Evolutionary conservation across 2,888 invertebrate genomes (phyloP).

Genomic region (Cancer borealis): DNA sequence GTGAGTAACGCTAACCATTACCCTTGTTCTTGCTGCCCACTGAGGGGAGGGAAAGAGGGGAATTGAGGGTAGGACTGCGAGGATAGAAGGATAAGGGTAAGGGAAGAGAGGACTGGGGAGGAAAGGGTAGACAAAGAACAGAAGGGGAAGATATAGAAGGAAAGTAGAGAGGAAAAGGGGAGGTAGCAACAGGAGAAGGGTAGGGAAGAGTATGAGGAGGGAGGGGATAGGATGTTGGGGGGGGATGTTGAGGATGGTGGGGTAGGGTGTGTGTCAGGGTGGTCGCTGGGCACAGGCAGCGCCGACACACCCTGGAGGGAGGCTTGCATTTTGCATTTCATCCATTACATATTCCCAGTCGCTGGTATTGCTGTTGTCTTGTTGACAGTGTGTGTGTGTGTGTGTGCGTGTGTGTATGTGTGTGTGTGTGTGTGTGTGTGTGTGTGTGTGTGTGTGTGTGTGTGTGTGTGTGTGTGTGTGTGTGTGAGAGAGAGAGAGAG

Average conservation of each 20-base stretch:
- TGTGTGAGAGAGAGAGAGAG: no score
- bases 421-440: no score
- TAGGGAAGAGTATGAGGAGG: not conserved
- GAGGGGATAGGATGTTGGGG: not conserved
- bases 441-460: no score
- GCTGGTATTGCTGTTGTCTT: no score
- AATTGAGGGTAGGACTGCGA: not conserved
- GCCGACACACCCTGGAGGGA: not conserved
- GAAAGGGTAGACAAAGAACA: not conserved
- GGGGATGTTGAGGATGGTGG: not conserved
- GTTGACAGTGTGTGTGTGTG: no score
- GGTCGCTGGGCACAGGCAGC: not conserved
- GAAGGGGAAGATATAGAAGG: no score
- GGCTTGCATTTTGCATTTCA: no score
- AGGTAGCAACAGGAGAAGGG: not conserved
- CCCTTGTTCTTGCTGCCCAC: not conserved
- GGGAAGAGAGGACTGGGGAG: not conserved
- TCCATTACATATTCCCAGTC: no score
- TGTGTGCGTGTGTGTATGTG: no score
- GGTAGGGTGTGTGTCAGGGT: not conserved
- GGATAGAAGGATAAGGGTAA: not conserved
- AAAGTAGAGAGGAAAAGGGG: not conserved
- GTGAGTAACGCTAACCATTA: not conserved
- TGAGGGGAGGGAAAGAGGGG: not conserved
- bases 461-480: no score